phyloP scores from a whole-genome alignment of 2,888 invertebrate species.

The Chaitophorus viminalis region DNA sequence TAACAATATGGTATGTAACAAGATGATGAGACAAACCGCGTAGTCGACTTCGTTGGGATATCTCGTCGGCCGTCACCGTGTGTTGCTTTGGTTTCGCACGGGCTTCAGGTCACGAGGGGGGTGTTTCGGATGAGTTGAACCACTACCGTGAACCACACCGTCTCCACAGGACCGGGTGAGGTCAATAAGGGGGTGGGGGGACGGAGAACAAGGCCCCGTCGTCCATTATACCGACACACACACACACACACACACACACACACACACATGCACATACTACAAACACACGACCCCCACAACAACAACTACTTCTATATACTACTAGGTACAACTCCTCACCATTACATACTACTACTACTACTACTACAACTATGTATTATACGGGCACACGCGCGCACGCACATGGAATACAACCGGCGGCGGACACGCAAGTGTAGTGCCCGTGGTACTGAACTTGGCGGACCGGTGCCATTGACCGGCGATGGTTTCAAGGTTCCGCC shows the following conservation, averaged over 20 bases:
- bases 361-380: too few relatives aligned
- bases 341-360: not conserved
- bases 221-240: not conserved
- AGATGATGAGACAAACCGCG: too few relatives aligned
- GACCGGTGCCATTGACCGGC: constrained; percentile 62
- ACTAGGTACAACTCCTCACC: too few relatives aligned
- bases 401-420: constrained; percentile 19
- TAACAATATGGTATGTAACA: too few relatives aligned
- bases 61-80: too few relatives aligned
- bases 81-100: too few relatives aligned
- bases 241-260: not conserved
- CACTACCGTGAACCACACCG: too few relatives aligned
- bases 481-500: constrained; percentile 56
- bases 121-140: not conserved
- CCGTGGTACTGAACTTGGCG: constrained; percentile 62
- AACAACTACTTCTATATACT: not conserved
- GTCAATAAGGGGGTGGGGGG: not conserved
- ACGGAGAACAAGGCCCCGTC: not conserved
- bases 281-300: not conserved
- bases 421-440: constrained; percentile 54
- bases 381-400: not conserved
- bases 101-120: too few relatives aligned
- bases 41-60: too few relatives aligned
- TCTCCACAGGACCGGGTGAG: not conserved
- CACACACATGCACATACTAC: not conserved